Evolutionary conservation across 30 jellyfish, hydroid and myxozoan genomes (phyloP).

Genomic region (Pelagia noctiluca): DNA sequence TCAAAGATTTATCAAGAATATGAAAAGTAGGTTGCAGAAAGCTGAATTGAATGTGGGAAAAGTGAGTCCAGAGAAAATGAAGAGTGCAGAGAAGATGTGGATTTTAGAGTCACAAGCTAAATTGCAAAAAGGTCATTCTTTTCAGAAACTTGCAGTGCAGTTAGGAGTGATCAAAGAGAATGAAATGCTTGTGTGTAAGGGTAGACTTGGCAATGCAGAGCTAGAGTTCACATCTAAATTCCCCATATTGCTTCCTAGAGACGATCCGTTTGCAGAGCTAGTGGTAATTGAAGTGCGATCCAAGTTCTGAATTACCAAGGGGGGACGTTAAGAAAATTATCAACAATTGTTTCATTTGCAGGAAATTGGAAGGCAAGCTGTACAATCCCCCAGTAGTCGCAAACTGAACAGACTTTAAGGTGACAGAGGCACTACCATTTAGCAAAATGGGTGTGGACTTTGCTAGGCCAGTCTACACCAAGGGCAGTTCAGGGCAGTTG

Average conservation of each 20-base stretch:
- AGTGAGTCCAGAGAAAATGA: constrained; percentile 5
- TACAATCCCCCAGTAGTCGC: constrained; percentile 25
- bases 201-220: constrained; percentile 23
- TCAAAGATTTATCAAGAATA: not conserved
- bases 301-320: constrained; percentile 41
- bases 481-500: not conserved
- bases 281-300: constrained; percentile 8
- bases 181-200: constrained; percentile 9
- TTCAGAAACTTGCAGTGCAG: not conserved
- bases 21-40: not conserved
- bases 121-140: not conserved
- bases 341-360: constrained; percentile 9
- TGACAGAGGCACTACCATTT: not conserved
- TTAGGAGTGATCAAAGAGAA: constrained; percentile 15
- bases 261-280: constrained; percentile 7
- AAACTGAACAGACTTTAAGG: constrained; percentile 26
- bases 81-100: constrained; percentile 4
- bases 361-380: constrained; percentile 20
- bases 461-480: not conserved
- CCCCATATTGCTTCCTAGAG: constrained; percentile 23
- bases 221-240: constrained; percentile 4
- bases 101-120: constrained; percentile 13
- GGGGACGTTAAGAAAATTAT: constrained; percentile 28
- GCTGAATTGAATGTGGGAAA: not conserved
- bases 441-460: not conserved